Conservation (phyloP, 2,888 invertebrate species). For the Yponomeuta plumbellus region DNA sequence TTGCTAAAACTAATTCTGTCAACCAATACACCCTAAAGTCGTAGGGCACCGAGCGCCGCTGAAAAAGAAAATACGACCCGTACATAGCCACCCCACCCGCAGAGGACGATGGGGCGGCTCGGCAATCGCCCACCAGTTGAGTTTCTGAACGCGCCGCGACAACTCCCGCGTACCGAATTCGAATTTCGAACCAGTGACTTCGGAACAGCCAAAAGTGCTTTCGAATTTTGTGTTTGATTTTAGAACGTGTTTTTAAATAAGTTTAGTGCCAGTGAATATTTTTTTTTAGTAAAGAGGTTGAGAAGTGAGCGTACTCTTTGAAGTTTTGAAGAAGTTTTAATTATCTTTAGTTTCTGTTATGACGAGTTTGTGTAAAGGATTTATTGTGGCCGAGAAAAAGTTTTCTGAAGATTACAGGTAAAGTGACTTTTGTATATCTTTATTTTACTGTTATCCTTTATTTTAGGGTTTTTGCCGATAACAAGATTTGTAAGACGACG, state of each 20-base stretch:
- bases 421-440: background rate
- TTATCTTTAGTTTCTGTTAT: background rate
- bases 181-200: background rate
- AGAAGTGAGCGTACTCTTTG: background rate
- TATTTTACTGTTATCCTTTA: background rate
- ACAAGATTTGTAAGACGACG: too few species aligned
- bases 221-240: background rate
- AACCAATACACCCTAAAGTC: background rate
- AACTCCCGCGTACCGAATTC: background rate
- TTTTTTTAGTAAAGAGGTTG: background rate
- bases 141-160: background rate
- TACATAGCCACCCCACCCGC: background rate
- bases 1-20: background rate
- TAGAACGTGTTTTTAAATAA: background rate
- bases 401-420: background rate
- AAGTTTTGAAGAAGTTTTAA: background rate
- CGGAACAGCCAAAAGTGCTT: background rate
- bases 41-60: background rate
- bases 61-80: background rate
- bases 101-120: background rate
- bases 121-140: background rate
- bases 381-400: background rate
- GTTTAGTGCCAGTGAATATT: background rate
- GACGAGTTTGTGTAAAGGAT: background rate
- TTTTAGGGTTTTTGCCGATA: too few species aligned